phyloP scores from a whole-genome alignment of 2,888 invertebrate genomes.

The Cataglyphis livida region DNA sequence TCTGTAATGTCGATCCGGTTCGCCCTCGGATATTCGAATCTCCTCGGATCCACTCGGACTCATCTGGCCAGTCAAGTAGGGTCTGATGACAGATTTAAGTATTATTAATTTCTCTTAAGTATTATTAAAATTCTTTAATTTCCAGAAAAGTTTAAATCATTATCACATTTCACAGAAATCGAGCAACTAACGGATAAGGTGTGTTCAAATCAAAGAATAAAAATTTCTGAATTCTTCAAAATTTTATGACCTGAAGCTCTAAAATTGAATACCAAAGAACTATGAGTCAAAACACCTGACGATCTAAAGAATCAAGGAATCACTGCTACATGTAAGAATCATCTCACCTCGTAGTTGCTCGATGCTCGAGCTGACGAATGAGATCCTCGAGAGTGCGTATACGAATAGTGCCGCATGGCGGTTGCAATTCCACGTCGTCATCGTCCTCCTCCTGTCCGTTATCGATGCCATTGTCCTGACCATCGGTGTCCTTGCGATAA shows the following conservation, averaged over 20 bases:
- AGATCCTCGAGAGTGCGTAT: conserved; percentile 97
- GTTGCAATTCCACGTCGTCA: conserved; percentile 90
- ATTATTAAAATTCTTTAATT: background rate
- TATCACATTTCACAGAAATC: background rate
- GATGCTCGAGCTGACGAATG: conserved; percentile 95
- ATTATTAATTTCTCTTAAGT: background rate
- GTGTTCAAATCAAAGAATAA: background rate
- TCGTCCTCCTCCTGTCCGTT: conserved; percentile 86
- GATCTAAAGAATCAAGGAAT: background rate
- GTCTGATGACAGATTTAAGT: conserved; percentile 14
- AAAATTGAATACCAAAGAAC: background rate
- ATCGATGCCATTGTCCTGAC: conserved; percentile 91
- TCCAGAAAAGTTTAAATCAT: background rate
- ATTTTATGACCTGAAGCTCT: background rate
- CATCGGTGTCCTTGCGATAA: conserved; percentile 88
- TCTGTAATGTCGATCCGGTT: conserved; percentile 95
- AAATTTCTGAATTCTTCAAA: background rate
- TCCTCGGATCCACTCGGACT: conserved; percentile 97
- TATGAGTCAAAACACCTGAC: background rate
- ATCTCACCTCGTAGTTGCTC: conserved; percentile 27
- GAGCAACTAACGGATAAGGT: no score
- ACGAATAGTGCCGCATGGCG: conserved; percentile 93
- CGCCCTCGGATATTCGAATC: conserved; percentile 95
- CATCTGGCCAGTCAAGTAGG: conserved; percentile 92
- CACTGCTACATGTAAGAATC: background rate